Evolutionary conservation across 2,797 vertebrate species (phyloP), one percentile per base, ranked within the genome.

Genomic region (Sphenodon punctatus): DNA sequence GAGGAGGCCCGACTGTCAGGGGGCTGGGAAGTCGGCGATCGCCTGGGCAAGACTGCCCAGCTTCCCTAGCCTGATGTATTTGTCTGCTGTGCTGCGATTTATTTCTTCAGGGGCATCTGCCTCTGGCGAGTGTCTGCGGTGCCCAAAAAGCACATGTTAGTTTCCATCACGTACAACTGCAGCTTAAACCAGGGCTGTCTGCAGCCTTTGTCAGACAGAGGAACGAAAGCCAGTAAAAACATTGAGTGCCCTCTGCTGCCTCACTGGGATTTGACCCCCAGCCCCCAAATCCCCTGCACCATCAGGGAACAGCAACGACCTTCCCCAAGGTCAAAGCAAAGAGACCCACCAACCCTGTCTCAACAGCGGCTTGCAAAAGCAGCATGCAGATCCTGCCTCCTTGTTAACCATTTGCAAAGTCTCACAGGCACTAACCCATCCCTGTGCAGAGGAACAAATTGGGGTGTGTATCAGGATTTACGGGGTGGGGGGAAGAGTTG

Each of bases 141-240:
- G 22, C n/a, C n/a, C n/a, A n/a, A n/a, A n/a, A n/a, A n/a, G 43
- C 38, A 78, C 67, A 48, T 3, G 43, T 7, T 3, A 78, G 63
- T 34, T 72, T 25, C 1, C 64, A 66, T 64, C 89, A 88, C 88
- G 88, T 88, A 79, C 3, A 5, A 84, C 81, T 91, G 91, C 89
- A 88, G 91, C 76, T 25, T 67, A 25, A 30, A 45, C 53, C 36
- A 3, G 60, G 65, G n/a, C 22, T 27, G 10, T 73, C 76, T 11
- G 49, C 76, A 56, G 70, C 85, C 79, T 56, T 19, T 10, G 46
- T 4, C 67, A 30, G 79, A 34, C 12, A n/a, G 7, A 2, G 25
- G 25, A 16, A 15, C 20, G 49, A 1, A 13, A 16, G 75, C 4
- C 19, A 58, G 34, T 13, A 27, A n/a, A n/a, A 58, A 20, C 3